These are phyloP conservation scores for Eremobia ochroleuca DNA, from an alignment of 2,888 invertebrate species.

Conservation along the genomic window DNA sequence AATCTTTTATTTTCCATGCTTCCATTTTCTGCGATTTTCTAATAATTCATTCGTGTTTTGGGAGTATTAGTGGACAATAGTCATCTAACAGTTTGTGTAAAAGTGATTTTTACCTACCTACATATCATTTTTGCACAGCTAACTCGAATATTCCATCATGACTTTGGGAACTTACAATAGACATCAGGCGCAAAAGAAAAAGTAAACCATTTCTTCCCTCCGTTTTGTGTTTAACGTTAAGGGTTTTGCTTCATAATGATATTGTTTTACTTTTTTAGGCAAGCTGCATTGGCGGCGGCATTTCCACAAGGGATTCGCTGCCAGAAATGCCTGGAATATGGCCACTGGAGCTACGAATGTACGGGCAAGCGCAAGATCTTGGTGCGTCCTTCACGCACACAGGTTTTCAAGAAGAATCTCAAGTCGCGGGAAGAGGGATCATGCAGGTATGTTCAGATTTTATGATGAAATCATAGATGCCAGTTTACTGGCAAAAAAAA, in stretches of 20 bases:
- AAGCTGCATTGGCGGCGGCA: slow-evolving; percentile 91
- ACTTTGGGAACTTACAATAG: slow-evolving; percentile 88
- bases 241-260: slow-evolving; percentile 45
- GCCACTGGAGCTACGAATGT: slow-evolving; percentile 99
- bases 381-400: slow-evolving; percentile 95
- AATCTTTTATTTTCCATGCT: slow-evolving; percentile 69
- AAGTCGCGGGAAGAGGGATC: slow-evolving; percentile 82
- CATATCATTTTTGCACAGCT: slow-evolving; percentile 41
- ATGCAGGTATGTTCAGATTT: slow-evolving; percentile 79
- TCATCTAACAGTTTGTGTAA: slow-evolving; percentile 28
- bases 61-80: slow-evolving; percentile 59
- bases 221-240: slow-evolving; percentile 28
- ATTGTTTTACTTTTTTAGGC: slow-evolving; percentile 77
- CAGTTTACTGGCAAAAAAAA: too few species aligned
- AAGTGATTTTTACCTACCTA: slow-evolving; percentile 62
- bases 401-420: slow-evolving; percentile 93
- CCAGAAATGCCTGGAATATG: slow-evolving; percentile 97
- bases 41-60: slow-evolving; percentile 71
- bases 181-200: slow-evolving; percentile 87
- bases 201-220: slow-evolving; percentile 74
- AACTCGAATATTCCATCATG: slow-evolving; percentile 75
- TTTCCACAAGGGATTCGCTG: slow-evolving; percentile 95
- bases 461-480: background rate
- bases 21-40: slow-evolving; percentile 65
- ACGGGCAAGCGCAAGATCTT: slow-evolving; percentile 97